A percentile compares a stretch with the other conserved stretches of the same genome.
Conservation (phyloP, 1,140 invertebrate genomes). For the Sminthurides bifidus region DNA sequence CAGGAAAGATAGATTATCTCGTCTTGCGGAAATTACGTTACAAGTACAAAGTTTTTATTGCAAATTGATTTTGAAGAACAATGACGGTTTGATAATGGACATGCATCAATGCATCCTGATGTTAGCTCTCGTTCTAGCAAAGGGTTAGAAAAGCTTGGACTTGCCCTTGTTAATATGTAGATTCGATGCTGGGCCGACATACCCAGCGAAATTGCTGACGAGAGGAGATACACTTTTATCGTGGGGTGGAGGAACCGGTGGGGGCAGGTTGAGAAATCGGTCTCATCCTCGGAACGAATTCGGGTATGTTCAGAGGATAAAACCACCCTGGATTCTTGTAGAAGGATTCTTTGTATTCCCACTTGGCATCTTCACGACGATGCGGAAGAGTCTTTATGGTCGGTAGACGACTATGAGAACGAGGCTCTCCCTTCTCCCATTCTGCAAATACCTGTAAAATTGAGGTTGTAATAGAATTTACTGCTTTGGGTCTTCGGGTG, state of each 20-base stretch:
- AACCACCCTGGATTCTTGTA: conserved; percentile 5
- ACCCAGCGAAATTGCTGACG: not conserved
- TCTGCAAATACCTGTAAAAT: not conserved
- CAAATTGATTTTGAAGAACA: too few relatives aligned
- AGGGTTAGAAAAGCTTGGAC: not conserved
- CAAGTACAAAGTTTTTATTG: too few relatives aligned
- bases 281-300: too few relatives aligned
- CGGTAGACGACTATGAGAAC: not conserved
- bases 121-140: not conserved
- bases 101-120: not conserved
- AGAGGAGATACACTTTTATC: not conserved
- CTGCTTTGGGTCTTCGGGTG: not conserved
- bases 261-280: not conserved
- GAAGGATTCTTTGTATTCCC: not conserved
- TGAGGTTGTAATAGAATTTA: not conserved
- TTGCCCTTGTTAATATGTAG: not conserved
- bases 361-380: not conserved
- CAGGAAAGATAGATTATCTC: not conserved
- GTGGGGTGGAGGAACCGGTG: not conserved
- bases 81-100: too few relatives aligned
- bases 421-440: not conserved
- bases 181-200: not conserved
- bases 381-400: not conserved
- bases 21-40: too few relatives aligned
- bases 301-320: not conserved